Evolutionary conservation across 2,797 vertebrate genomes (phyloP), one percentile per base, ranked within the genome.

Genomic region (Apogon hyalosoma): DNA sequence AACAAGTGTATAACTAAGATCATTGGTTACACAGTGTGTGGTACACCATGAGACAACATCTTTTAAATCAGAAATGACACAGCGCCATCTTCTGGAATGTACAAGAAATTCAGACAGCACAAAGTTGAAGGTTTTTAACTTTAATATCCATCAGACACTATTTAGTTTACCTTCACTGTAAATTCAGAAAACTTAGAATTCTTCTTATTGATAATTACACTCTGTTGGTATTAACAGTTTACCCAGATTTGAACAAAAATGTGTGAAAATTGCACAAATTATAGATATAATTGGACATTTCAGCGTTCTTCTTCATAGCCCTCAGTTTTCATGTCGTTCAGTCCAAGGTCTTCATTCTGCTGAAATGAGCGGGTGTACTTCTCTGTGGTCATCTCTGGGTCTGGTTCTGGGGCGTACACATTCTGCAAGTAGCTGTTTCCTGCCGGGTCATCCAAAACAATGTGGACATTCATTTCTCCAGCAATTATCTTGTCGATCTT

Each of bases 361-460:
- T 98, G 93, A 12, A 95, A 97, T 0, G 90, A 88, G 45, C 98
- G 94, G 4, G 92, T 73, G 7, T 98, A 99, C 65, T 62, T 94
- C 81, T 97, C 96, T 9, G 89, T 74, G 0, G 39, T 91, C 93
- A 99, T 90, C 90, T 98, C 95, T 0, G 97, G 97, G 60, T 99
- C 98, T 0, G 95, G 90, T 0, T 99, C 98, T 0, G 98, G 98
- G 0, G 97, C 97, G 0, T 97, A 98, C 0, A 96, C 85, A 0
- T 99, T 99, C 95, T 99, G 97, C n/a, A 99, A 67, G 19, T 98
- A 99, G 90, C 98, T 99, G 93, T 99, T 99, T 48, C 98, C 98
- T 0, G 96, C 93, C 2, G 96, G 94, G 75, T 99, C 98, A 18
- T 99, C 95, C 83, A 99, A 90, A 68, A 98, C 11, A 14, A 99